Evolutionary conservation across 1,140 invertebrate species (phyloP).

Genomic region (Micrasema longulum): DNA sequence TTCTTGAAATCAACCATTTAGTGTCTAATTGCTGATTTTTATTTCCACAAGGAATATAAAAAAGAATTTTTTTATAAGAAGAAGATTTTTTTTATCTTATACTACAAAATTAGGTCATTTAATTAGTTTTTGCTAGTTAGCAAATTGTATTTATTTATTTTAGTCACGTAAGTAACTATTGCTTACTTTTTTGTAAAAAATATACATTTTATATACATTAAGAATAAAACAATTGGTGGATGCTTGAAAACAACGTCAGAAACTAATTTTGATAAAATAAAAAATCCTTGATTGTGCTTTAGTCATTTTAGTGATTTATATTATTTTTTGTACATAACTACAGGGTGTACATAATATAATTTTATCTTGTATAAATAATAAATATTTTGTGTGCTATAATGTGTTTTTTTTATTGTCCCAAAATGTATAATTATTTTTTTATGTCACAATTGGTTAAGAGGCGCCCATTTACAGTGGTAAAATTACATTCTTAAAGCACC

Average conservation of each 20-base stretch:
- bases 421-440: background rate
- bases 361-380: conserved; percentile 19
- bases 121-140: too few species aligned
- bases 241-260: background rate
- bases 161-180: conserved; percentile 10
- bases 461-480: too few species aligned
- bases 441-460: too few species aligned
- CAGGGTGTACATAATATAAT: conserved; percentile 16
- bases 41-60: too few species aligned
- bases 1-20: too few species aligned
- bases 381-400: conserved; percentile 4
- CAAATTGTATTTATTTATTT: conserved; percentile 21
- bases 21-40: too few species aligned
- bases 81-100: too few species aligned
- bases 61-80: too few species aligned
- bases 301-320: conserved; percentile 31
- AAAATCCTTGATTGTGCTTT: conserved; percentile 6
- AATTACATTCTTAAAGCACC: too few species aligned
- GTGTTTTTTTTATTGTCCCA: background rate
- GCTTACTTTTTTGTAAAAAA: conserved; percentile 30
- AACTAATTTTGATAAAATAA: conserved; percentile 2
- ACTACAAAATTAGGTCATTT: too few species aligned
- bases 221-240: too few species aligned
- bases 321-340: conserved; percentile 29
- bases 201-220: too few species aligned